Percentiles rank a stretch among this genome's conserved stretches.
These are phyloP conservation scores for Thripadectes ignobilis DNA, from an alignment of 2,797 vertebrate genomes.

Conservation along the genomic window DNA sequence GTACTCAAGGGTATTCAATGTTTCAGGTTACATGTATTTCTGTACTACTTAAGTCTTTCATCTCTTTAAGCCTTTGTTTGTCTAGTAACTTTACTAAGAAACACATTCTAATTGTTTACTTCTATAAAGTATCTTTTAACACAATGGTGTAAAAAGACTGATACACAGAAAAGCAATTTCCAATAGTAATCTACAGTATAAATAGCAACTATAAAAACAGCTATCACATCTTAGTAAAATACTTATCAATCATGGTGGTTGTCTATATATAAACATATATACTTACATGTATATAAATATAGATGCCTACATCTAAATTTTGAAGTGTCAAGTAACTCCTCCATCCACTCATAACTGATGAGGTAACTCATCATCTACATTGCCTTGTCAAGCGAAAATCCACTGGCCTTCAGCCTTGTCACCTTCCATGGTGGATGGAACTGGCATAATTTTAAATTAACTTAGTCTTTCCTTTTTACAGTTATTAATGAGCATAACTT, in stretches of 20 bases:
- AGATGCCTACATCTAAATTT: not conserved
- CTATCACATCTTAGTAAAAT: not conserved
- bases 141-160: not conserved
- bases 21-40: not conserved
- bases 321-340: not conserved
- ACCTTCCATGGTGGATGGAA: not conserved
- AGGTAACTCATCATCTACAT: not conserved
- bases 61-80: not conserved
- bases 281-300: not conserved
- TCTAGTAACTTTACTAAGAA: not conserved
- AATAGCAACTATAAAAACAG: not conserved
- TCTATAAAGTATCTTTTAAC: not conserved
- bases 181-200: not conserved
- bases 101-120: not conserved
- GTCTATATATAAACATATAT: not conserved
- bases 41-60: not conserved
- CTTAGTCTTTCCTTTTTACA: not conserved
- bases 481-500: not conserved
- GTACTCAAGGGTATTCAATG: not conserved
- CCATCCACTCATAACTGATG: not conserved
- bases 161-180: not conserved
- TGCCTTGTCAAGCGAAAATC: not conserved
- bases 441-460: not conserved
- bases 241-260: not conserved
- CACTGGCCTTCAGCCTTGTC: not conserved